Evolutionary conservation across 2,888 invertebrate genomes (phyloP), one percentile per base, ranked within the genome.

Genomic region (Heliconius ismenius): DNA sequence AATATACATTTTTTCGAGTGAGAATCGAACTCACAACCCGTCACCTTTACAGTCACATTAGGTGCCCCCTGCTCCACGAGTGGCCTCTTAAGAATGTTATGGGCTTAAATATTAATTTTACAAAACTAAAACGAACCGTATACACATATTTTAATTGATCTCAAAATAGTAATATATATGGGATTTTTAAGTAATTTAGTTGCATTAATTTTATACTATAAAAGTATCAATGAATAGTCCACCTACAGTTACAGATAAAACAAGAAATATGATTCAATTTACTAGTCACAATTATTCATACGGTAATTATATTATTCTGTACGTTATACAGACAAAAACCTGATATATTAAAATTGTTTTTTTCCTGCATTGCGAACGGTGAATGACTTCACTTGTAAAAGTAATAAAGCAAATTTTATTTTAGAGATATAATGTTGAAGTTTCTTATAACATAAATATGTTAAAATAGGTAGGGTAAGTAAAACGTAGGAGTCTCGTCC

Each of bases 401-500:
- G 70, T 21, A 54, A 74, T 54, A 74, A 74, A 65, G 28, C n/a
- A 21, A 67, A 54, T 39, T 60, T 43, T 43, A 63, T 63, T 63
- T 4, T n/a, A 49, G n/a, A 39, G 13, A 36, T 13, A 32, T 49
- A 32, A 76, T 39, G 18, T 49, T 74, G 24, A 65, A n/a, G 15
- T 67, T 64, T 65, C 32, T 43, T 9, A 63, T 39, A 24, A 24
- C 69, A 39, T 74, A 74, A 70, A 62, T 75, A 67, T 60, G 62
- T 65, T 74, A 49, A 72, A 64, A 77, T 67, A 67, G 74, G 28
- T 73, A 64, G 74, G n/a, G 76, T 49, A 36, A 65, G 63, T 58
- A 67, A 60, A 74, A 81, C 74, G 81, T 83, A 81, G 78, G 76
- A 78, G 86, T 84, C 86, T 83, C 60, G 78, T 85, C 82, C 86